Evolutionary conservation across 1,140 invertebrate species (phyloP), one percentile per base, ranked within the genome.

Genomic region (Trichomalopsis sarcophagae): DNA sequence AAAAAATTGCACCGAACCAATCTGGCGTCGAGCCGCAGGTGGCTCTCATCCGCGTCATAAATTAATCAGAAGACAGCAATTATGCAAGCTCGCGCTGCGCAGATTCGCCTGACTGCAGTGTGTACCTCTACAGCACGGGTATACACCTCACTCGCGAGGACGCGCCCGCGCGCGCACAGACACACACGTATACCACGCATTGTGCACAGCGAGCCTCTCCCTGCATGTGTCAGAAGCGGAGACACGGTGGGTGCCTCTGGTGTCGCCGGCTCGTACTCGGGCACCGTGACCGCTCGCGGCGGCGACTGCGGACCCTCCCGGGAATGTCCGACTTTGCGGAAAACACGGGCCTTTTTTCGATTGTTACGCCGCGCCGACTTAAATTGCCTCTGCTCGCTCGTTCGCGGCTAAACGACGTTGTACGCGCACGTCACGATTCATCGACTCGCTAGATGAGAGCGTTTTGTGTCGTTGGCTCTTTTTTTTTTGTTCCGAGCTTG

Each of bases 231-330:
- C 47, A 33, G 86, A 81, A 86, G 87, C 88, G 92, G 91, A 93
- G 89, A 92, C 87, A 93, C 90, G 91, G 90, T 93, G 92, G 92
- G 90, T 92, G 91, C 89, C 81, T 85, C 87, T 88, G 87, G 90
- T 90, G 90, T 90, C 90, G 89, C 89, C 87, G 87, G 87, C 87
- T 88, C 87, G 84, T 87, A 90, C 88, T 89, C 91, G 90, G 86
- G 84, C 55, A 92, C 89, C 91, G 92, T 92, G 91, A 92, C 92
- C 87, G 89, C 90, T 90, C 89, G 88, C 88, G 89, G 91, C 90
- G 88, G 90, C 86, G 86, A 84, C n/a, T 87, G 87, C 82, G 89
- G 84, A 90, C 89, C 89, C 90, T 88, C 87, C 90, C 89, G 90
- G 81, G 78, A 76, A 84, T 75, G 80, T 83, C 71, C 80, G 81